Evolutionary conservation across 2,797 vertebrate species (phyloP).

Genomic region (Coracias cyanogaster): DNA sequence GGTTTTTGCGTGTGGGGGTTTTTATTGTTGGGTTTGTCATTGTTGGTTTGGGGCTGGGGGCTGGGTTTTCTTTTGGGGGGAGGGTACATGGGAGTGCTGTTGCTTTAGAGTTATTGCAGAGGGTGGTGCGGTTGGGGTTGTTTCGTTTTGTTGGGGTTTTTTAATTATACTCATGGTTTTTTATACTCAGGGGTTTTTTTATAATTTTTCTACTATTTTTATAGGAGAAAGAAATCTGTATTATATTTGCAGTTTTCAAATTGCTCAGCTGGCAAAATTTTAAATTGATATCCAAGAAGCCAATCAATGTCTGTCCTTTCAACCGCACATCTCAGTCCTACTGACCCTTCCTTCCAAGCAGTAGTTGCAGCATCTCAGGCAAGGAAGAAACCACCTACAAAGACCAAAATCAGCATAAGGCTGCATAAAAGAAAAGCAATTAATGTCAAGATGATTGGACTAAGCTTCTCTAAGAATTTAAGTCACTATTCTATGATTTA

Average conservation of each 20-base stretch:
- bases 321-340: background rate
- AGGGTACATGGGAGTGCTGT: background rate
- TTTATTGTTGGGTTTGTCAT: accelerated
- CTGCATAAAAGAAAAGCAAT: constrained; percentile 41
- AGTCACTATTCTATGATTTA: constrained; percentile 22
- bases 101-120: background rate
- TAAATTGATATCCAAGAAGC: background rate
- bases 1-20: background rate
- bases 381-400: background rate
- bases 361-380: background rate
- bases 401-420: constrained; percentile 2
- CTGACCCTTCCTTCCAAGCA: background rate
- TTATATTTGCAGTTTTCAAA: background rate
- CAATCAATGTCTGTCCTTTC: background rate
- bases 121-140: accelerated
- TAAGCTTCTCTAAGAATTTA: constrained; percentile 38
- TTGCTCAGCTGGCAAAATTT: background rate
- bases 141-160: background rate
- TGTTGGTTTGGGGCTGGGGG: no score
- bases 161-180: background rate
- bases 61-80: background rate
- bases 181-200: background rate
- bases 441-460: constrained; percentile 57
- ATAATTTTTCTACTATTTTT: background rate
- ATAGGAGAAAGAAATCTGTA: background rate